Conservation (phyloP, 1,140 invertebrate genomes). For the Mycetomoellerius zeteki region DNA sequence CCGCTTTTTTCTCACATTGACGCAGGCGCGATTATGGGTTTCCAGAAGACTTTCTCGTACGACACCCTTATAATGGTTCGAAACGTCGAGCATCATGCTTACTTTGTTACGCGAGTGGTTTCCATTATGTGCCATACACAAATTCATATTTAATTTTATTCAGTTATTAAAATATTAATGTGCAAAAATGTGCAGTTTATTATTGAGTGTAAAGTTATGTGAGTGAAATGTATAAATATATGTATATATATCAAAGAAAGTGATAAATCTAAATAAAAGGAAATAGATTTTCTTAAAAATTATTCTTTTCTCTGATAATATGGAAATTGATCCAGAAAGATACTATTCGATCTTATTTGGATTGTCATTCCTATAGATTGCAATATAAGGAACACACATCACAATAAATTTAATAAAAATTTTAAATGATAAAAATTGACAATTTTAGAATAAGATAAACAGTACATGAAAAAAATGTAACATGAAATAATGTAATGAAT, state of each 20-base stretch:
- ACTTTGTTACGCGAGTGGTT: constrained; percentile 7
- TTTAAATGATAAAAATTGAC: background rate
- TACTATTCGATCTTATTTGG: background rate
- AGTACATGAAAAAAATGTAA: background rate
- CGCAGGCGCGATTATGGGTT: constrained; percentile 15
- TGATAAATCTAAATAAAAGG: background rate
- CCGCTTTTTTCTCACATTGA: background rate
- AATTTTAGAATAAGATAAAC: background rate
- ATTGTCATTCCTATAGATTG: background rate
- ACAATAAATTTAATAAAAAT: background rate
- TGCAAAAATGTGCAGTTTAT: constrained; percentile 16
- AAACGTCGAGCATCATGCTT: background rate
- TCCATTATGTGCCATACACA: background rate
- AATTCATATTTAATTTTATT: background rate
- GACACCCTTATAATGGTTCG: background rate
- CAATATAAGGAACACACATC: background rate
- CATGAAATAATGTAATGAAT: background rate
- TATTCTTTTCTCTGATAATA: too few species aligned
- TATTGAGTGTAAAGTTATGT: background rate
- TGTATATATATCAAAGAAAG: background rate
- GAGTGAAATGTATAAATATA: constrained; percentile 22
- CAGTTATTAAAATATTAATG: background rate
- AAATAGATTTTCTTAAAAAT: too few species aligned
- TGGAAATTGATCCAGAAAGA: background rate
- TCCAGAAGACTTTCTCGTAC: background rate